Evolutionary conservation across 2,888 invertebrate genomes (phyloP), one percentile per base, ranked within the genome.

Genomic region (Meghimatium bilineatum): DNA sequence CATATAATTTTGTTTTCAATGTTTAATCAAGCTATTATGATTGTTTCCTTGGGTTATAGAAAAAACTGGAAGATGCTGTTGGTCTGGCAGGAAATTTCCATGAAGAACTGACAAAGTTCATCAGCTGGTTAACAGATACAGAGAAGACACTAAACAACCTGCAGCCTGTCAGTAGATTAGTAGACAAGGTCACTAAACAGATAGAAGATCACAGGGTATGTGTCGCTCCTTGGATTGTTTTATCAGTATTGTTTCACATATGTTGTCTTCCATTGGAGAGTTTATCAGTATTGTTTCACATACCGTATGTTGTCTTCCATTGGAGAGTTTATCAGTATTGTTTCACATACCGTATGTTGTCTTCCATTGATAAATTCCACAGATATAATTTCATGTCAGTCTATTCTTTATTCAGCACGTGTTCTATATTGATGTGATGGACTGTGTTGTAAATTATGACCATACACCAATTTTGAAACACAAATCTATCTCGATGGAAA

Each of bases 31-130:
- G 56, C 3, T 56, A 5, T 56, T 56, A 23, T n/a, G n/a, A n/a
- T 17, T 3, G 20, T 56, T 56, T 10, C 20, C 23, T 23, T 56
- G 56, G 34, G 34, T n/a, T 72, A 52, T 90, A 94, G 95, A 98
- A 97, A 92, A 99, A 99, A 94, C 94, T 99, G 81, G 98, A 99
- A 94, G 98, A 99, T 90, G 99, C 99, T 0, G 95, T 99, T 78
- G 97, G 97, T 91, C 98, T 99, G 94, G 99, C 99, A 0, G 93
- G 94, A 29, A 98, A 98, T 92, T 99, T 99, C 96, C 98, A 99
- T 94, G 97, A 97, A 91, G 97, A 98, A 0, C 95, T 99, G 44
- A 97, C 98, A 93, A 96, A 96, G 8, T 99, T 99, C 94, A 97
- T 98, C 17, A 97, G 97, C 93, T 99, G 99, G 99, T 94, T 99